phyloP scores from a whole-genome alignment of 1,140 invertebrate genomes.

The Antheraea pernyi region DNA sequence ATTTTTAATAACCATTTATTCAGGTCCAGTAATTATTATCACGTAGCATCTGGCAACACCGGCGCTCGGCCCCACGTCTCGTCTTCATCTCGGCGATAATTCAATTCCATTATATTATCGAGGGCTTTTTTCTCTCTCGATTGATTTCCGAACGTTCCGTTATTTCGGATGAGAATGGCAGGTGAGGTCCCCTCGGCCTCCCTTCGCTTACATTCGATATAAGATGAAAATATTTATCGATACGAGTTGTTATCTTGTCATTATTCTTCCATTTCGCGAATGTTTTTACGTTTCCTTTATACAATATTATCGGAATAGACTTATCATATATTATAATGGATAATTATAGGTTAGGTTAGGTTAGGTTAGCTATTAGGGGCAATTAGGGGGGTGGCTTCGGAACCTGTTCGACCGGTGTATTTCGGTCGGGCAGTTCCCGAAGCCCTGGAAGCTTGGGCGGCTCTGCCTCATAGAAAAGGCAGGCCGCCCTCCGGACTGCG shows the following conservation, averaged over 20 bases:
- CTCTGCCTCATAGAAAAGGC: too few relatives aligned
- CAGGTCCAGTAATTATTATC: neutral
- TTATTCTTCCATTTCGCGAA: neutral
- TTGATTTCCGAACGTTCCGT: constrained; percentile 46
- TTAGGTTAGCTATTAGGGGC: too few relatives aligned
- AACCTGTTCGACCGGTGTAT: too few relatives aligned
- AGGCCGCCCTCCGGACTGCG: too few relatives aligned
- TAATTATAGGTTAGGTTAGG: neutral
- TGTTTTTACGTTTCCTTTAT: constrained; percentile 2
- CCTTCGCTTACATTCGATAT: constrained; percentile 5
- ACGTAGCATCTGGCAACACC: constrained; percentile 2
- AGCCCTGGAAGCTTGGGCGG: too few relatives aligned
- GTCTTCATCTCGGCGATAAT: constrained; percentile 65
- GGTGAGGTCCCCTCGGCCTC: constrained; percentile 27
- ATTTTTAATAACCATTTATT: constrained; percentile 13
- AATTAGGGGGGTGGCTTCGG: too few relatives aligned
- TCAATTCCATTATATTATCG: constrained; percentile 71
- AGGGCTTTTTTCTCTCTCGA: constrained; percentile 60
- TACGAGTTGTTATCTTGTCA: constrained; percentile 8
- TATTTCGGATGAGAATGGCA: constrained; percentile 42
- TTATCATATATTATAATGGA: neutral
- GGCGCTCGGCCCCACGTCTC: constrained; percentile 29
- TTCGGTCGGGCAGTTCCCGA: too few relatives aligned
- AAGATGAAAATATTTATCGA: constrained; percentile 11
- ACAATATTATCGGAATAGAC: neutral